phyloP scores from a whole-genome alignment of 2,888 invertebrate genomes.

The Apamea anceps region DNA sequence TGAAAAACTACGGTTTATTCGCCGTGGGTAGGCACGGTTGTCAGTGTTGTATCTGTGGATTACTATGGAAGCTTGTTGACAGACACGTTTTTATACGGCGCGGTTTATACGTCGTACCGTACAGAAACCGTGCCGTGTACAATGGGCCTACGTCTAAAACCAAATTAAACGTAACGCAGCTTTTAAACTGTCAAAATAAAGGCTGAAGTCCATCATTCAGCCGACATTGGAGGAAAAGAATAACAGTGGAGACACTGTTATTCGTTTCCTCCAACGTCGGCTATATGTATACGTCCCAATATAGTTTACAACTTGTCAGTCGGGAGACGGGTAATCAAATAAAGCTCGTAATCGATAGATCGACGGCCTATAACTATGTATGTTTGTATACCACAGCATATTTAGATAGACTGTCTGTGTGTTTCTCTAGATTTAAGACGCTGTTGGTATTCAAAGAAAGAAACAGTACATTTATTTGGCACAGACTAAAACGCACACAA shows the following conservation, averaged over 20 bases:
- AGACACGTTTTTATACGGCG: too few species aligned
- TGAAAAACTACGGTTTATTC: not conserved
- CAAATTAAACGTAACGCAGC: slow-evolving; percentile 34
- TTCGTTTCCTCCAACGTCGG: too few species aligned
- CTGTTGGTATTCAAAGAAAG: not conserved
- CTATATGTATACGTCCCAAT: too few species aligned
- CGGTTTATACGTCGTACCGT: too few species aligned
- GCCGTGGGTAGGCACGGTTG: not conserved
- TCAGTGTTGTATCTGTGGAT: too few species aligned
- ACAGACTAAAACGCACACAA: not conserved
- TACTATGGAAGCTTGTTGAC: too few species aligned
- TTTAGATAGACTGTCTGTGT: slow-evolving; percentile 2
- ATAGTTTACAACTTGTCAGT: slow-evolving; percentile 53
- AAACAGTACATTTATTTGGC: not conserved
- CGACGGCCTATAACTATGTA: not conserved
- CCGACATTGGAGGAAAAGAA: slow-evolving; percentile 43
- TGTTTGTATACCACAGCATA: slow-evolving; percentile 8
- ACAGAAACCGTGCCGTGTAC: too few species aligned
- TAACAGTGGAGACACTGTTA: too few species aligned
- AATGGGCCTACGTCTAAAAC: slow-evolving; percentile 14
- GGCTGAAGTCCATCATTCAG: slow-evolving; percentile 41
- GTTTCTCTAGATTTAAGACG: not conserved
- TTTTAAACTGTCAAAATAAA: slow-evolving; percentile 65
- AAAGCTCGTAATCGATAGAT: slow-evolving; percentile 39
- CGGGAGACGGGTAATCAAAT: slow-evolving; percentile 52